phyloP scores from a whole-genome alignment of 2,797 vertebrate species.

The Enteromius afrohamiltoni region DNA sequence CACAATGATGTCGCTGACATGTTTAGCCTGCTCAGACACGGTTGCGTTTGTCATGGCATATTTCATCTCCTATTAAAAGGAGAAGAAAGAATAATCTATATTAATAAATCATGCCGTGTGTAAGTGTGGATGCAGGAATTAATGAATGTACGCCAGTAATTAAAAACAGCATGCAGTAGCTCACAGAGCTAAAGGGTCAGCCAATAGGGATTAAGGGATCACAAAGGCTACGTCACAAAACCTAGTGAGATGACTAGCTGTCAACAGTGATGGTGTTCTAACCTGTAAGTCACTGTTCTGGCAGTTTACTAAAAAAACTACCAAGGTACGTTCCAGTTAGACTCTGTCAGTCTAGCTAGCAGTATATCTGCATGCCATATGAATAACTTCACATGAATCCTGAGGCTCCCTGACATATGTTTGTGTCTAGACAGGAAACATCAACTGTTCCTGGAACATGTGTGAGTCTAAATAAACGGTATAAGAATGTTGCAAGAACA shows the following conservation, averaged over 20 bases:
- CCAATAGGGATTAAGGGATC: constrained; percentile 24
- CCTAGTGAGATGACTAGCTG: constrained; percentile 6
- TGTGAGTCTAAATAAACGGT: not conserved
- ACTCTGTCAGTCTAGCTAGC: not conserved
- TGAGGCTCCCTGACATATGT: not conserved
- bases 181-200: constrained; percentile 16
- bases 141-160: constrained; percentile 34
- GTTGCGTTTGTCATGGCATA: not conserved
- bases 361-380: not conserved
- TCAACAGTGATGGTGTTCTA: not conserved
- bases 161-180: not conserved
- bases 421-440: not conserved
- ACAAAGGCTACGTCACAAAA: constrained; percentile 2
- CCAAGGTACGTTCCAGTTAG: not conserved
- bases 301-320: not conserved
- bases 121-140: constrained; percentile 16
- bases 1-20: not conserved
- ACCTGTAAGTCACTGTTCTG: constrained; percentile 4
- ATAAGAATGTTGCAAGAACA: not conserved
- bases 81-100: constrained; percentile 31
- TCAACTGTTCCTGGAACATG: not conserved
- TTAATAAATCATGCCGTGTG: constrained; percentile 18
- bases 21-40: not conserved
- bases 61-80: constrained; percentile 22
- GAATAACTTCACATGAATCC: not conserved